Evolutionary conservation across 2,113 vertebrate genomes (phyloP).

Genomic region (Pycnonotus jocosus): DNA sequence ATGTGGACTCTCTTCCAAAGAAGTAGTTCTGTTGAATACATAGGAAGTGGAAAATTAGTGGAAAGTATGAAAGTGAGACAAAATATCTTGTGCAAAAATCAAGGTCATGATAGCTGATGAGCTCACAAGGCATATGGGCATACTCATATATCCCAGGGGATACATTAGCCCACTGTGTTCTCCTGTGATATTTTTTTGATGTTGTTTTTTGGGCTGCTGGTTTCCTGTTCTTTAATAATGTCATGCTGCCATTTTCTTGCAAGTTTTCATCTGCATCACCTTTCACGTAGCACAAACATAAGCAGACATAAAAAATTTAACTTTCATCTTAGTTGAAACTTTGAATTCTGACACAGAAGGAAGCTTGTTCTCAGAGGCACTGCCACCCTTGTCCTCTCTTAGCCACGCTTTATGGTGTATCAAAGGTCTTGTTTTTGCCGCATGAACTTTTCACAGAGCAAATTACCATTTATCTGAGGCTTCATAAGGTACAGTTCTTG

Average conservation of each 20-base stretch:
- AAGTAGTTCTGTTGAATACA: neutral
- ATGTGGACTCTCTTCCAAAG: neutral
- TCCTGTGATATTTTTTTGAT: neutral
- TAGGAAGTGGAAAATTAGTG: neutral
- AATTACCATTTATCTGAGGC: conserved; percentile 55
- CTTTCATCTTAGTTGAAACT: neutral
- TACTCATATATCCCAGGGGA: neutral
- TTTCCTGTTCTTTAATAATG: neutral
- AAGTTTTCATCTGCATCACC: neutral
- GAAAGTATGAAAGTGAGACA: neutral
- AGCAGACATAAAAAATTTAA: neutral
- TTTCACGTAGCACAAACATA: neutral
- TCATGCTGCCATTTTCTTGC: neutral
- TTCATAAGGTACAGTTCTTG: neutral
- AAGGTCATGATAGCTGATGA: neutral
- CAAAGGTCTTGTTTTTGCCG: conserved; percentile 53
- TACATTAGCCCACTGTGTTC: neutral
- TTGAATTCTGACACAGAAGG: neutral
- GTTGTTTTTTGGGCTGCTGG: neutral
- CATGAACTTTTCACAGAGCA: conserved; percentile 53
- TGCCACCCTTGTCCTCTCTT: neutral
- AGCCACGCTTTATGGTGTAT: neutral
- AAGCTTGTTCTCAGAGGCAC: neutral
- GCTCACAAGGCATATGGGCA: neutral
- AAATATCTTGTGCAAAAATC: neutral